Conservation (phyloP, 2,888 invertebrate species). For the Habrosyne pyritoides region DNA sequence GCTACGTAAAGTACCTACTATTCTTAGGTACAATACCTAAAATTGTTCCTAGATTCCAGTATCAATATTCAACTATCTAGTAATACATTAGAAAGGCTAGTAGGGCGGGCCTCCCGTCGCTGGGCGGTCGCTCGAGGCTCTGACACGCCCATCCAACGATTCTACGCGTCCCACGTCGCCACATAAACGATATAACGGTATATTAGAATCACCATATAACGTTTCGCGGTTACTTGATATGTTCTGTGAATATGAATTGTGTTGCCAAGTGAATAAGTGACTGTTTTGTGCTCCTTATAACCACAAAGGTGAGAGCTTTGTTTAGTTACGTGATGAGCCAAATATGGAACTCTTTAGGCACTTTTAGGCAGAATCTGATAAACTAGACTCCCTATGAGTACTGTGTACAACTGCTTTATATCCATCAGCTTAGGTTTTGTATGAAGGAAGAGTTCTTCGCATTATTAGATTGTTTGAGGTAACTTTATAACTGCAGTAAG, state of each 20-base stretch:
- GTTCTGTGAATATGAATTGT: neutral
- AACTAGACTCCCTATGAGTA: neutral
- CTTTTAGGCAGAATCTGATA: neutral
- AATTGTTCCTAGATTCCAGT: slow-evolving; percentile 30
- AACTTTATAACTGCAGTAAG: too few relatives aligned
- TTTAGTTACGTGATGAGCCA: neutral
- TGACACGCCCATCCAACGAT: slow-evolving; percentile 71
- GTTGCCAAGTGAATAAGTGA: neutral
- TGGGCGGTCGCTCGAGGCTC: slow-evolving; percentile 59
- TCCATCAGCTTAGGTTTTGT: neutral
- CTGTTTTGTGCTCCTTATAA: neutral
- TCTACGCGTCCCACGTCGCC: slow-evolving; percentile 15
- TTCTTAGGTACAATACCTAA: neutral
- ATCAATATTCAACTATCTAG: slow-evolving; percentile 32
- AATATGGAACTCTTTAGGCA: neutral
- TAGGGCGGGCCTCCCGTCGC: slow-evolving; percentile 64
- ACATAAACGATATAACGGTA: slow-evolving; percentile 20
- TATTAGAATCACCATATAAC: slow-evolving; percentile 13
- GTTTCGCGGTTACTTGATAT: neutral
- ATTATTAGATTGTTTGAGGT: too few relatives aligned
- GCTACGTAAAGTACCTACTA: neutral
- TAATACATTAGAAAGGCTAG: slow-evolving; percentile 40
- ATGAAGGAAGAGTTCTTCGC: neutral
- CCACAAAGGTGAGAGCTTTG: neutral
- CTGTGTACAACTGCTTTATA: too few relatives aligned